Conservation (phyloP, 2,797 vertebrate genomes). For the Yasuhikotakia modesta region DNA sequence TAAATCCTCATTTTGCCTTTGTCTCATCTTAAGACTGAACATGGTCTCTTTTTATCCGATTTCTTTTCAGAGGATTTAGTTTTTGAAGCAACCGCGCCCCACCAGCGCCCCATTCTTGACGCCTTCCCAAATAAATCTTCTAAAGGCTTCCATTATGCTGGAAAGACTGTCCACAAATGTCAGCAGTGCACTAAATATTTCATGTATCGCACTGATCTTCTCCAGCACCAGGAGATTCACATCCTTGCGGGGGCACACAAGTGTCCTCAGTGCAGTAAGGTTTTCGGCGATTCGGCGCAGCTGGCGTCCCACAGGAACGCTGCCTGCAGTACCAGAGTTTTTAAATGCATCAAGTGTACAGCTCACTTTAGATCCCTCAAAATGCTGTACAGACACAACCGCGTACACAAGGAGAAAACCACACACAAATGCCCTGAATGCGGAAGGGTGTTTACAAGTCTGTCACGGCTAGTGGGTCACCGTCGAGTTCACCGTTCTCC, state of each 20-base stretch:
- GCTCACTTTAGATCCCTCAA: constrained; percentile 61
- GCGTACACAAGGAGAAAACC: constrained; percentile 66
- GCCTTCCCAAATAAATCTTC: constrained; percentile 28
- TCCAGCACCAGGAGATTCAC: constrained; percentile 72
- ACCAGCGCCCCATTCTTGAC: constrained; percentile 18
- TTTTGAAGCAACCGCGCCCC: constrained; percentile 1
- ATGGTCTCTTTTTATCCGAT: neutral
- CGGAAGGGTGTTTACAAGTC: constrained; percentile 67
- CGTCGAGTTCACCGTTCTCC: constrained; percentile 66
- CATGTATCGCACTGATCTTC: constrained; percentile 75
- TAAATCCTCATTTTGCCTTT: neutral
- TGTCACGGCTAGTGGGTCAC: constrained; percentile 74
- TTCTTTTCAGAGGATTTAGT: constrained; percentile 22
- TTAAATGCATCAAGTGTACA: constrained; percentile 73
- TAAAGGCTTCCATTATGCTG: constrained; percentile 40
- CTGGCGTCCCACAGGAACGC: constrained; percentile 41
- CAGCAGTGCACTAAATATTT: constrained; percentile 74
- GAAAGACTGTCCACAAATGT: constrained; percentile 73
- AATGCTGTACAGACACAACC: constrained; percentile 68
- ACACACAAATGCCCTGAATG: constrained; percentile 72
- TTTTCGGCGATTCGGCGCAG: constrained; percentile 38
- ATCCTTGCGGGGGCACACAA: constrained; percentile 51
- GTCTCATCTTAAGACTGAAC: neutral
- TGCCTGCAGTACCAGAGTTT: constrained; percentile 48
- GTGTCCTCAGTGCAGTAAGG: constrained; percentile 51